Percentiles rank a stretch among this genome's conserved stretches.
These are phyloP conservation scores for Sorex maritimensis DNA, from an alignment of 2,797 vertebrate genomes.

Conservation along the genomic window DNA sequence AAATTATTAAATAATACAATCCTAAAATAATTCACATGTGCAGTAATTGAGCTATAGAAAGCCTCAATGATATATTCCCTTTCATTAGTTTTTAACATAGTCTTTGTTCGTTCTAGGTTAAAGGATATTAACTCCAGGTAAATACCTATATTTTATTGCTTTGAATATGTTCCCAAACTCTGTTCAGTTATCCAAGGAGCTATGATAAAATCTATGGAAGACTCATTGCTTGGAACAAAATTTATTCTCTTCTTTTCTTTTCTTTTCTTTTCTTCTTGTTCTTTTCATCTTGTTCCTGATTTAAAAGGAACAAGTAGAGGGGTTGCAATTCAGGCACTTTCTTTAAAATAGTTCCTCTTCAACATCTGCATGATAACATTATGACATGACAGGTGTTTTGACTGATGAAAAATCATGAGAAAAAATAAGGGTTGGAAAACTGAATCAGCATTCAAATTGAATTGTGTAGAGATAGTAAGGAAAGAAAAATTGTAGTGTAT, in stretches of 20 bases:
- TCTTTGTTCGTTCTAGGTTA: background rate
- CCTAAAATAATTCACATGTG: background rate
- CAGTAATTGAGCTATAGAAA: background rate
- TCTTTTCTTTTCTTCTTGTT: no score
- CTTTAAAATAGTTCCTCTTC: slow-evolving; percentile 28
- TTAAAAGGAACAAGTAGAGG: background rate
- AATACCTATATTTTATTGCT: background rate
- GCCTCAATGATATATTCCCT: background rate
- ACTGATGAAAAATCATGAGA: background rate
- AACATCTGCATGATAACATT: background rate
- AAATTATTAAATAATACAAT: background rate
- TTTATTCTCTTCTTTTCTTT: no score
- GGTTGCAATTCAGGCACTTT: background rate
- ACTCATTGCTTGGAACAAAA: no score
- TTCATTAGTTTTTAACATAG: background rate
- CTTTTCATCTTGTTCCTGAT: no score
- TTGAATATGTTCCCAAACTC: slow-evolving; percentile 35
- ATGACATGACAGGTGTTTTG: background rate
- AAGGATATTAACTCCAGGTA: background rate
- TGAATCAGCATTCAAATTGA: background rate
- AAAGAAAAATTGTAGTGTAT: background rate
- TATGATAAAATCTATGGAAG: background rate
- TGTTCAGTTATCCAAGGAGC: background rate
- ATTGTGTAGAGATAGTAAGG: background rate
- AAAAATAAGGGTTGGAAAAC: background rate